These are phyloP conservation scores for Alexandromys fortis DNA, from an alignment of 2,113 vertebrate genomes.

Conservation along the genomic window DNA sequence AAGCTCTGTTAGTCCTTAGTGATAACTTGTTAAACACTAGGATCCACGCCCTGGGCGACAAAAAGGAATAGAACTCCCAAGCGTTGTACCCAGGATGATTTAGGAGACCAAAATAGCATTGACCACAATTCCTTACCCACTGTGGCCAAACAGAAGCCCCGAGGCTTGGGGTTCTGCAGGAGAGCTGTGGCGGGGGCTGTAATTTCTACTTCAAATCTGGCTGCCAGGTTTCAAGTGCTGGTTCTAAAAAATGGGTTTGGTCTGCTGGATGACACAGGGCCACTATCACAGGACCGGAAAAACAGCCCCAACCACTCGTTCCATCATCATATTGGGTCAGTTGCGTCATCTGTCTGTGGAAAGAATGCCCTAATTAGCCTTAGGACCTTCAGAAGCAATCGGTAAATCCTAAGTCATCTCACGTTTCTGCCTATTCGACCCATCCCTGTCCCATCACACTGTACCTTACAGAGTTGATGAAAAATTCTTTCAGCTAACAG, in stretches of 20 bases:
- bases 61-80: neutral
- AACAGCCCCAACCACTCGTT: slow-evolving; percentile 60
- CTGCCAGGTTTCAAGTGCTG: neutral
- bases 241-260: neutral
- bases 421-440: neutral
- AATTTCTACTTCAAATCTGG: neutral
- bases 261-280: neutral
- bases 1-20: neutral
- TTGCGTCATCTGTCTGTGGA: slow-evolving; percentile 60
- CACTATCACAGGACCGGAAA: slow-evolving; percentile 54
- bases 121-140: neutral
- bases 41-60: neutral
- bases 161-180: neutral
- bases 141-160: neutral
- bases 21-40: neutral
- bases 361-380: slow-evolving; percentile 60
- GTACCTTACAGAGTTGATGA: neutral
- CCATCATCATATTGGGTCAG: slow-evolving; percentile 16
- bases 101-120: neutral
- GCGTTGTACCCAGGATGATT: neutral
- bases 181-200: neutral
- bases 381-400: neutral
- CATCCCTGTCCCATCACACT: neutral
- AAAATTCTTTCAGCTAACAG: neutral
- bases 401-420: slow-evolving; percentile 27